A percentile compares a stretch with the other conserved stretches of the same genome.
phyloP scores from a whole-genome alignment of 2,113 vertebrate genomes.

The Variabilichromis moorii region DNA sequence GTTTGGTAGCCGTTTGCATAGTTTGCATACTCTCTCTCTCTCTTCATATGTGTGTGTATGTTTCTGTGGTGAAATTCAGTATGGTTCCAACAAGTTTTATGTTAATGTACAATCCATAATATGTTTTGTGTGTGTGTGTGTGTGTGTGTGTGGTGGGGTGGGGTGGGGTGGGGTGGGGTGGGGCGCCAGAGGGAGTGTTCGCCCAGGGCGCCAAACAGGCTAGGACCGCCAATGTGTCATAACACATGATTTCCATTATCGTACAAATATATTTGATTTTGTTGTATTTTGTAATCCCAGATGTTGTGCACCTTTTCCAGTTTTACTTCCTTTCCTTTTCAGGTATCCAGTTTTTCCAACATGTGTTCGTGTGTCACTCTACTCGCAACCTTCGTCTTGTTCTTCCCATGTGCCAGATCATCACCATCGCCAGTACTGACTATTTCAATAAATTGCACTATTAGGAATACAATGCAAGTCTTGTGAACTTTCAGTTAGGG shows the following conservation, averaged over 20 bases:
- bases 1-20: too few species aligned
- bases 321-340: neutral
- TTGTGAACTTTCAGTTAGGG: neutral
- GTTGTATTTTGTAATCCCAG: neutral
- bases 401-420: neutral
- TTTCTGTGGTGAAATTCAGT: too few species aligned
- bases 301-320: neutral
- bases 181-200: neutral
- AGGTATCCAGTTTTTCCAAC: neutral
- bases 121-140: too few species aligned
- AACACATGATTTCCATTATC: neutral
- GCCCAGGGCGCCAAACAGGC: neutral
- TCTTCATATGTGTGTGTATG: too few species aligned
- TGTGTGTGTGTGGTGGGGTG: rapidly evolving
- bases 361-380: neutral
- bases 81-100: too few species aligned
- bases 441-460: neutral
- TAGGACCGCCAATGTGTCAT: neutral
- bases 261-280: neutral
- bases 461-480: neutral
- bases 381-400: neutral
- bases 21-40: too few species aligned
- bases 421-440: neutral
- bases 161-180: rapidly evolving
- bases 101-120: too few species aligned